Evolutionary conservation across 2,888 invertebrate species (phyloP).

Genomic region (Corbicula japonica): DNA sequence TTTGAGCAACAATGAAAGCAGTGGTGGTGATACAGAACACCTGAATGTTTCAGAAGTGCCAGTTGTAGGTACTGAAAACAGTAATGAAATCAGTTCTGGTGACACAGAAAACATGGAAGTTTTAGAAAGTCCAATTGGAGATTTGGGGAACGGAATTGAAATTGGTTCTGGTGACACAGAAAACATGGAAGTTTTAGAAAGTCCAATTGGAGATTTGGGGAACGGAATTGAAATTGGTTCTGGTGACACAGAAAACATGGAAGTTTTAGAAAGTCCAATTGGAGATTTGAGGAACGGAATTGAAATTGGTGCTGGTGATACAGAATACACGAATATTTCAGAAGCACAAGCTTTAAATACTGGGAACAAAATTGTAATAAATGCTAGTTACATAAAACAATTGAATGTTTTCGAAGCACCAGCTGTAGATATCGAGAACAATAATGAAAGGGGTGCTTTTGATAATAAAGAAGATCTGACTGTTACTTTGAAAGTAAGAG

Average conservation of each 20-base stretch:
- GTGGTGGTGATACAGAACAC: constrained; percentile 1
- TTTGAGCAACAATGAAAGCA: neutral
- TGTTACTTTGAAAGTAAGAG: too few relatives aligned
- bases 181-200: neutral
- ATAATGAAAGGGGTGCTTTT: too few relatives aligned
- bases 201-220: neutral
- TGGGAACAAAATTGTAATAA: too few relatives aligned
- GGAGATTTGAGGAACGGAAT: neutral
- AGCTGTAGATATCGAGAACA: too few relatives aligned
- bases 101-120: neutral
- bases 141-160: neutral
- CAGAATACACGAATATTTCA: neutral
- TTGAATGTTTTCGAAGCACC: too few relatives aligned
- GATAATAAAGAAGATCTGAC: too few relatives aligned
- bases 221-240: neutral
- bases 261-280: neutral
- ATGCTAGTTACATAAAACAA: too few relatives aligned
- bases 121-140: neutral
- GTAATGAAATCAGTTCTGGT: neutral
- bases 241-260: neutral
- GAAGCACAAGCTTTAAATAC: neutral
- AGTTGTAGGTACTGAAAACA: constrained; percentile 9
- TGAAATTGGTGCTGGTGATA: neutral
- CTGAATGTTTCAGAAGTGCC: neutral
- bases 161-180: neutral